phyloP scores from a whole-genome alignment of 1,140 invertebrate genomes.

The Batillaria attramentaria region DNA sequence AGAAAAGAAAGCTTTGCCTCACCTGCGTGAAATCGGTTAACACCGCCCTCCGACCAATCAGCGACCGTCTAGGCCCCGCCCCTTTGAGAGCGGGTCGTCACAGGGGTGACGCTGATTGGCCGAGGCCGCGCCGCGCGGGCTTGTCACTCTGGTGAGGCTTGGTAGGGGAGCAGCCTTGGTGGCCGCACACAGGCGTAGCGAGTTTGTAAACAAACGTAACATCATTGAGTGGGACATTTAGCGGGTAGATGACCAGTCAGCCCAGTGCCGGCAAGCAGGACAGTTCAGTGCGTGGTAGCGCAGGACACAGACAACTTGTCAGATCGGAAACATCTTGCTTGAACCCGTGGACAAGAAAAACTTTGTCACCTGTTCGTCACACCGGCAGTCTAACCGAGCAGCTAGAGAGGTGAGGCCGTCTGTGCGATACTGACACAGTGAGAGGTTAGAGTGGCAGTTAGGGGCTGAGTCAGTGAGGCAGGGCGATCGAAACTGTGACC shows the following conservation, averaged over 20 bases:
- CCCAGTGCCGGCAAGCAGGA: not conserved
- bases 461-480: too few relatives aligned
- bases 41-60: conserved; percentile 20
- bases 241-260: not conserved
- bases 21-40: conserved; percentile 1
- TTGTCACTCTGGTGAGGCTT: conserved; percentile 14
- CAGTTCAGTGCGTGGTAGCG: not conserved
- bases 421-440: not conserved
- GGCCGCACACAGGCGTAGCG: conserved; percentile 13
- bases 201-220: conserved; percentile 21
- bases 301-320: too few relatives aligned
- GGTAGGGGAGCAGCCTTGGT: conserved; percentile 1
- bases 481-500: too few relatives aligned
- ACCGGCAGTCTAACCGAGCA: not conserved
- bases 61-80: not conserved
- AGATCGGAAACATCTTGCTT: too few relatives aligned
- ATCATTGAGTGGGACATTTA: conserved; percentile 18
- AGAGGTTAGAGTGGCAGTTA: too few relatives aligned
- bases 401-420: not conserved
- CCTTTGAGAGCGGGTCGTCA: not conserved
- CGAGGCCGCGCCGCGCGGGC: not conserved
- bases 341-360: too few relatives aligned
- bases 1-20: not conserved
- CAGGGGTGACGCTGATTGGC: conserved; percentile 3
- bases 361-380: not conserved